Evolutionary conservation across 2,113 vertebrate genomes (phyloP).

Genomic region (Apodemus sylvaticus): DNA sequence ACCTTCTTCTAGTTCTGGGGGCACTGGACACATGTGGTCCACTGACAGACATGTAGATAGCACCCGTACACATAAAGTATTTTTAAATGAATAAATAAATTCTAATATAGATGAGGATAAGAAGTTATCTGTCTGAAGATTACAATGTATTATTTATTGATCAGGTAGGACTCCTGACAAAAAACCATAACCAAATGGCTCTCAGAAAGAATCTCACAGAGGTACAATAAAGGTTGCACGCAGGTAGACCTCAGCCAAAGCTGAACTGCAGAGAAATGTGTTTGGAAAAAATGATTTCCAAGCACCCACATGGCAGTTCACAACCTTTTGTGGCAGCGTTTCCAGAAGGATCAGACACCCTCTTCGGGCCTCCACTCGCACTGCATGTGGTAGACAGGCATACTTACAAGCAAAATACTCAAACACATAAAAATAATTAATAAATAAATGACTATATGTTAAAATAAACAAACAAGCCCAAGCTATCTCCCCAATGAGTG

Average conservation of each 20-base stretch:
- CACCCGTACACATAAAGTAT: neutral
- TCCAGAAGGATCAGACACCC: neutral
- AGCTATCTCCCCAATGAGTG: neutral
- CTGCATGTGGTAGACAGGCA: neutral
- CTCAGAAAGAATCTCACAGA: neutral
- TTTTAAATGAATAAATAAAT: neutral
- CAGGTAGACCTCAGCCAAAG: neutral
- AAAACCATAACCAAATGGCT: neutral
- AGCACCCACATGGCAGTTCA: neutral
- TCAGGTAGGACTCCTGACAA: neutral
- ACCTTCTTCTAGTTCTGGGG: neutral
- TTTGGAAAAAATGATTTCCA: neutral
- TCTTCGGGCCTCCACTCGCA: neutral
- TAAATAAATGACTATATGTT: neutral
- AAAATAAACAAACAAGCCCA: neutral
- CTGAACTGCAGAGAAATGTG: neutral
- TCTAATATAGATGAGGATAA: constrained; percentile 26
- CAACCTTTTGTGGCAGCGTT: neutral
- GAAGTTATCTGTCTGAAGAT: constrained; percentile 4
- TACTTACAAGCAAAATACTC: neutral
- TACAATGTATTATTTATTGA: neutral
- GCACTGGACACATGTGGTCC: neutral
- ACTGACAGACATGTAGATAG: neutral
- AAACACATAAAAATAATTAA: neutral
- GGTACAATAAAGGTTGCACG: neutral